Percentiles rank a stretch among this genome's conserved stretches.
Conservation (phyloP, 2,113 vertebrate genomes). For the Numida meleagris region DNA sequence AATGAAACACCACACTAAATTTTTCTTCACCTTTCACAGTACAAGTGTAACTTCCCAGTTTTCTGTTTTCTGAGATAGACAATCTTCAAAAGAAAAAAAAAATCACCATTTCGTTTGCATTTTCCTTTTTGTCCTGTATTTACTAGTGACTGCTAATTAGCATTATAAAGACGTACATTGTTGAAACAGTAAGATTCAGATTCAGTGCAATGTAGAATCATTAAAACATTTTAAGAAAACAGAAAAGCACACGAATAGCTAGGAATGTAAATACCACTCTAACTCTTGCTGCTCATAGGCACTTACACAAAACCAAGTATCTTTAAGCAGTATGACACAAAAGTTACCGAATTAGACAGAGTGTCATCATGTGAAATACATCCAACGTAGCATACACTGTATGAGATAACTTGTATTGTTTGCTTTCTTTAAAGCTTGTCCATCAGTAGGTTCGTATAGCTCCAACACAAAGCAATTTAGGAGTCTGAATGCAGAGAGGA, state of each 20-base stretch:
- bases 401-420: neutral
- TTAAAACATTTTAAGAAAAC: neutral
- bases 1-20: conserved; percentile 62
- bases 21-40: conserved; percentile 48
- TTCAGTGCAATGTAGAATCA: neutral
- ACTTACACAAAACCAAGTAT: neutral
- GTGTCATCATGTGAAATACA: neutral
- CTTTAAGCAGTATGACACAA: neutral
- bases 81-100: conserved; percentile 57
- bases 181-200: neutral
- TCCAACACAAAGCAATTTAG: neutral
- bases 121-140: neutral
- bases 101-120: rapidly evolving
- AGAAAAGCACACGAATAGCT: neutral
- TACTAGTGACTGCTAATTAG: neutral
- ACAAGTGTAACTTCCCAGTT: conserved; percentile 75
- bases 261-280: neutral
- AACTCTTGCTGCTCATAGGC: neutral
- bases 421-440: neutral
- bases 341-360: neutral
- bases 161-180: neutral
- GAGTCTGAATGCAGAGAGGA: neutral
- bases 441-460: neutral
- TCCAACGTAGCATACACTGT: neutral
- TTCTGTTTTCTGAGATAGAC: neutral